These are phyloP conservation scores for Ceratothoa steindachneri DNA, from an alignment of 2,888 invertebrate genomes.

Conservation along the genomic window DNA sequence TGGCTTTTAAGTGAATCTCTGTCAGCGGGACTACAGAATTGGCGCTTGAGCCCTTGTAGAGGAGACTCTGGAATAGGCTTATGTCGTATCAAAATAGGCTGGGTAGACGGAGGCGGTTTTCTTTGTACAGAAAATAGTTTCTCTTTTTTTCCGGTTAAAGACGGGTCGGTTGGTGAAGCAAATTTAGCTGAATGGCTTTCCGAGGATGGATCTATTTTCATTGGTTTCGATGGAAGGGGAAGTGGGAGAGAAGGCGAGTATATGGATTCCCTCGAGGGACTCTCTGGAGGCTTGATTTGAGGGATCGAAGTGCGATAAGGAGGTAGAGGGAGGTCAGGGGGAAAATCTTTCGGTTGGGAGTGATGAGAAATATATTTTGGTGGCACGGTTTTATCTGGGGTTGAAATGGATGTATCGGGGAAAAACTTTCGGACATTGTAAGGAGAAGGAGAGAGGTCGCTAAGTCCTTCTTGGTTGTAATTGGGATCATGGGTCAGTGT, in stretches of 20 bases:
- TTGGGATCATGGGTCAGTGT: constrained; percentile 5
- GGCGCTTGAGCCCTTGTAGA: neutral
- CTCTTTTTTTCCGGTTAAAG: neutral
- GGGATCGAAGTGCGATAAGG: neutral
- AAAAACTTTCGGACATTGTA: constrained; percentile 22
- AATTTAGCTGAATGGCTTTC: neutral
- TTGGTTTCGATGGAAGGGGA: neutral
- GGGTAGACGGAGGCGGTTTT: neutral
- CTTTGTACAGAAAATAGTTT: neutral
- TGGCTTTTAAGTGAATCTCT: neutral
- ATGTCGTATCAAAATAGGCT: neutral
- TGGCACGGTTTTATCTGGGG: neutral
- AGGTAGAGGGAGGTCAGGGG: neutral
- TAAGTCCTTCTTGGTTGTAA: constrained; percentile 2
- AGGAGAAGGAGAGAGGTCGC: constrained; percentile 19
- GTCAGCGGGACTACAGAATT: neutral
- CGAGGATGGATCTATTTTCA: neutral
- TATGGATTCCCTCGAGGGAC: neutral
- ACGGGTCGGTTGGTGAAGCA: neutral
- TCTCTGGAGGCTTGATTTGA: neutral
- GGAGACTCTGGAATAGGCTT: neutral
- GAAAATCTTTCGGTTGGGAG: neutral
- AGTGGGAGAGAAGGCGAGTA: neutral
- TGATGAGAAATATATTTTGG: neutral
- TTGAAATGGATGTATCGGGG: neutral